A percentile compares a stretch with the other conserved stretches of the same genome.
These are phyloP conservation scores for Ataeniobius toweri DNA, from an alignment of 2,797 vertebrate genomes.

Conservation along the genomic window DNA sequence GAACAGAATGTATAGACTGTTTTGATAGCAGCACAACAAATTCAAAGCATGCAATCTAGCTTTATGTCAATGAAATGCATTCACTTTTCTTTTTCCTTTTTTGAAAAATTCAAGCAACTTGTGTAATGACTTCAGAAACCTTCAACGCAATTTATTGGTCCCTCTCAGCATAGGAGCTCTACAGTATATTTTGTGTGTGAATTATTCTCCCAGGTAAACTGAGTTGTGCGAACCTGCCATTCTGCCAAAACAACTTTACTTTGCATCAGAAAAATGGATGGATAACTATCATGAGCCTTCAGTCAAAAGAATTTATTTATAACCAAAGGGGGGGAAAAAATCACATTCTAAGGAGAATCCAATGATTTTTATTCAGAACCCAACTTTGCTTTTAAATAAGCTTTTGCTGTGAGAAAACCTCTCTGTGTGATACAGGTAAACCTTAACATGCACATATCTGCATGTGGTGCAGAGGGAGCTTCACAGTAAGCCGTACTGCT, in stretches of 20 bases:
- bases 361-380: background rate
- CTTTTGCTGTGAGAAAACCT: background rate
- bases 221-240: conserved; percentile 48
- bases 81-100: conserved; percentile 6
- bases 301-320: conserved; percentile 33
- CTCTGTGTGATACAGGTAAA: background rate
- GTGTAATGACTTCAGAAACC: conserved; percentile 18
- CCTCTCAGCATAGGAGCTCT: conserved; percentile 7
- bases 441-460: background rate
- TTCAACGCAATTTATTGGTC: conserved; percentile 30
- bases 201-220: conserved; percentile 56
- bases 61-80: conserved; percentile 44
- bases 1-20: conserved; percentile 42
- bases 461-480: background rate
- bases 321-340: conserved; percentile 12
- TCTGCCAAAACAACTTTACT: conserved; percentile 35
- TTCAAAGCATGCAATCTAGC: conserved; percentile 19
- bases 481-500: conserved; percentile 9
- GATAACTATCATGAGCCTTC: conserved; percentile 3
- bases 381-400: conserved; percentile 31
- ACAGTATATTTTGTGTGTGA: conserved; percentile 17
- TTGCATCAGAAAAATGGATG: conserved; percentile 32
- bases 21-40: conserved; percentile 38
- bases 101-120: conserved; percentile 44
- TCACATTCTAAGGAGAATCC: conserved; percentile 29